Evolutionary conservation across 2,888 invertebrate genomes (phyloP).

Genomic region (Yponomeuta plumbellus): DNA sequence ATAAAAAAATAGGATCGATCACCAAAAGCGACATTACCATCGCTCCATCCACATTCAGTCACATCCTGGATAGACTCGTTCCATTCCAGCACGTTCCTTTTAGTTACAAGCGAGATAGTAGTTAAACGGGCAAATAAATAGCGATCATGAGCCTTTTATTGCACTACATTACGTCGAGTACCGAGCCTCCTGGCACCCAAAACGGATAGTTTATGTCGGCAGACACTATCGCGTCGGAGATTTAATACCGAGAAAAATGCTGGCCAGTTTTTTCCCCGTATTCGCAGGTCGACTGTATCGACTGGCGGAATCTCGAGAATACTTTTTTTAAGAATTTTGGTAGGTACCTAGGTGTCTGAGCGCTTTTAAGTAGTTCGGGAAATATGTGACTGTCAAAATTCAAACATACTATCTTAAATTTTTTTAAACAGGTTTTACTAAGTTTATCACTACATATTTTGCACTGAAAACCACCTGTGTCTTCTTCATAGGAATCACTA

Average conservation of each 20-base stretch:
- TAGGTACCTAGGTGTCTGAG: not conserved
- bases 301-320: not conserved
- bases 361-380: too few relatives aligned
- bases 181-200: slow-evolving; percentile 9
- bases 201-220: slow-evolving; percentile 21
- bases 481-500: too few relatives aligned
- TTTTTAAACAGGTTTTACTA: too few relatives aligned
- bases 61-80: not conserved
- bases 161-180: slow-evolving; percentile 23
- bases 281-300: not conserved
- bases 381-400: too few relatives aligned
- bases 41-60: not conserved
- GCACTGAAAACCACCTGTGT: too few relatives aligned
- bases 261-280: not conserved
- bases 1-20: too few relatives aligned
- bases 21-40: not conserved
- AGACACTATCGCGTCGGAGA: slow-evolving; percentile 18
- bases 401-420: too few relatives aligned
- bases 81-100: slow-evolving; percentile 14
- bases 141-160: slow-evolving; percentile 24
- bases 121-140: slow-evolving; percentile 23
- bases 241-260: slow-evolving; percentile 8
- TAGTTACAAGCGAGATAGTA: slow-evolving; percentile 21
- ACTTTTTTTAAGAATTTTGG: not conserved
- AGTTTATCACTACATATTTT: too few relatives aligned